Evolutionary conservation across 2,888 invertebrate genomes (phyloP).

Genomic region (Eledona agricola): DNA sequence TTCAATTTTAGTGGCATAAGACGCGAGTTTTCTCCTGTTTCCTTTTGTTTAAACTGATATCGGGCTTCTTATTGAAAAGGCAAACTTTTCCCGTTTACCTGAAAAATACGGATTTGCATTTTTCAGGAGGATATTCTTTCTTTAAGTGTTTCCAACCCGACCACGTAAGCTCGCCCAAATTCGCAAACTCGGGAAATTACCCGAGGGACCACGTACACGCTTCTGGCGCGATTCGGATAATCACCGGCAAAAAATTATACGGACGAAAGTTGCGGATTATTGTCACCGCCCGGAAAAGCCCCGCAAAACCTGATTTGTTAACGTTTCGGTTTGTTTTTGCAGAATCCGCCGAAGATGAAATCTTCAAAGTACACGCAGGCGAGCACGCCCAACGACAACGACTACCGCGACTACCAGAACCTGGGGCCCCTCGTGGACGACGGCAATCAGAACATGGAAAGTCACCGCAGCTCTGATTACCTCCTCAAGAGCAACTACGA

Average conservation of each 20-base stretch:
- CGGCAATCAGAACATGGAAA: constrained; percentile 49
- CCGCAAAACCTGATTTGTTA: too few relatives aligned
- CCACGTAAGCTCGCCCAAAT: constrained; percentile 18
- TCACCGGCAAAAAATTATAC: constrained; percentile 9
- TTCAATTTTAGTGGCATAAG: constrained; percentile 39
- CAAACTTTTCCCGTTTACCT: constrained; percentile 31
- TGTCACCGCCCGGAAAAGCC: background rate
- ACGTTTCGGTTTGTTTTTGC: constrained; percentile 5
- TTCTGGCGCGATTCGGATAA: constrained; percentile 11
- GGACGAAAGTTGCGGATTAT: background rate
- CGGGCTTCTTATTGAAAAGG: constrained; percentile 32
- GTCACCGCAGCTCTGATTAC: constrained; percentile 54
- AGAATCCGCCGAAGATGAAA: constrained; percentile 49
- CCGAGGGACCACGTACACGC: constrained; percentile 7
- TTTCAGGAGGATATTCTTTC: constrained; percentile 12
- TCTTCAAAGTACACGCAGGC: constrained; percentile 61
- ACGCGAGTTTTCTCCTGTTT: constrained; percentile 33
- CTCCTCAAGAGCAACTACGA: constrained; percentile 52
- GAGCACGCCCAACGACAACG: constrained; percentile 55
- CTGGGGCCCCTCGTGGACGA: constrained; percentile 51
- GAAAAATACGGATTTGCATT: constrained; percentile 27
- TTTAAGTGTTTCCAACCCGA: constrained; percentile 1
- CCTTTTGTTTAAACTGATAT: constrained; percentile 38
- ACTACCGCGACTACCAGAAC: constrained; percentile 57
- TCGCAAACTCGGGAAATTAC: constrained; percentile 14